Base-by-base conservation (phyloP, 2,797 vertebrate genomes). In the Urocyon cinereoargenteus region DNA sequence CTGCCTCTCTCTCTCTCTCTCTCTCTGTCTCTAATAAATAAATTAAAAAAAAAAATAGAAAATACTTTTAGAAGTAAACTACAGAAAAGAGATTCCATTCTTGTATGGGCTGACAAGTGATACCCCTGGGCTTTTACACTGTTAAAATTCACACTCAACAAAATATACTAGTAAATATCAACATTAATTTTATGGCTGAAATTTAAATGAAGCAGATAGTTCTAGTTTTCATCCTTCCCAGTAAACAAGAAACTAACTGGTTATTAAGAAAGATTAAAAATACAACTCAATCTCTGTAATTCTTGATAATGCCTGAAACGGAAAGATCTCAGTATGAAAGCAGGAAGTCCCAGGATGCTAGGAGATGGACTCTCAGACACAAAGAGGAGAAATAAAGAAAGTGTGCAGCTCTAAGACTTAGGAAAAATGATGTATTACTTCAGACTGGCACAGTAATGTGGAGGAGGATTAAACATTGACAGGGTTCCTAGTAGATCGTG, bases 231-330 rank as follows among this genome's bases (percentile, higher is more conserved):
- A 72, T 82, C 84, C 72, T 86, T 89, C 83, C 40, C 57, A 95
- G n/a, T 62, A 95, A 96, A 70, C 62, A 95, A 94, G 88, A 82
- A 13, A 90, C 3, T 90, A 90, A 90, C 40, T 79, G 28, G 59
- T n/a, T 97, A 94, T 26, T 36, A 83, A 70, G 51, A 86, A 95
- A 93, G 26, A 94, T 55, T 88, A 40, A 86, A 81, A 86, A 86
- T 19, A 95, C 68, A 78, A 94, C 19, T 88, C 59, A 72, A 90
- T 85, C 34, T 55, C 14, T 92, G 3, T 26, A 83, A 82, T 91
- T 82, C 73, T 61, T 88, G 57, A 89, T 31, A 81, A 79, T 51
- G 24, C 13, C 26, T 81, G 62, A 82, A 91, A 78, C 2, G 73
- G 28, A 85, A 68, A 94, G 26, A 90, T 61, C 31, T 81, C 26